A percentile compares a stretch with the other conserved stretches of the same genome.
phyloP scores from a whole-genome alignment of 2,797 vertebrate genomes.

The Acomys russatus region DNA sequence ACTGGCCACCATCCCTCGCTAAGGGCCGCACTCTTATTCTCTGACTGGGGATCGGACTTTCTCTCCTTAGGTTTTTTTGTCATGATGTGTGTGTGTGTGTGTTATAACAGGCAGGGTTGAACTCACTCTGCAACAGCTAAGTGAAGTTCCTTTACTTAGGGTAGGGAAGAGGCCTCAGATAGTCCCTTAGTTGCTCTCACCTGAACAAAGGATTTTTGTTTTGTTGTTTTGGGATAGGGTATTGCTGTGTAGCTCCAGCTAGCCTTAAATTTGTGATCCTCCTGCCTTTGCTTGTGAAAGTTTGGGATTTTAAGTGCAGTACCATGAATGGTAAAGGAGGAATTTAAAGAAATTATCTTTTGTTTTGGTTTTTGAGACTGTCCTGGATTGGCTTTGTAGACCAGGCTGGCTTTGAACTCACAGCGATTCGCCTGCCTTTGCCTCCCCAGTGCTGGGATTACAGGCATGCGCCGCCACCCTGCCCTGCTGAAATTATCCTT shows the following conservation, averaged over 20 bases:
- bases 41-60: conserved; percentile 35
- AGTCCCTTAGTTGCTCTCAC: neutral
- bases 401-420: too few relatives aligned
- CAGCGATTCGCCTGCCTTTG: too few relatives aligned
- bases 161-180: conserved; percentile 42
- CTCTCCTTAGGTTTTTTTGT: conserved; percentile 45
- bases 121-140: conserved; percentile 46
- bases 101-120: neutral
- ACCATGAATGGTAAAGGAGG: neutral
- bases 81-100: neutral
- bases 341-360: neutral
- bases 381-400: too few relatives aligned
- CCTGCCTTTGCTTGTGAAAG: neutral
- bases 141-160: conserved; percentile 15
- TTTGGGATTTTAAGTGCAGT: neutral
- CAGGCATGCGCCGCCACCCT: too few relatives aligned
- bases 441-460: too few relatives aligned
- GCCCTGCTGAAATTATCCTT: too few relatives aligned
- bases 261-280: neutral
- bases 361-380: too few relatives aligned
- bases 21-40: conserved; percentile 28
- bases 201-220: conserved; percentile 39
- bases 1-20: neutral
- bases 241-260: neutral
- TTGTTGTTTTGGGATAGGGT: neutral